Evolutionary conservation across 1,140 invertebrate species (phyloP).

Genomic region (Drosophila gunungcola): DNA sequence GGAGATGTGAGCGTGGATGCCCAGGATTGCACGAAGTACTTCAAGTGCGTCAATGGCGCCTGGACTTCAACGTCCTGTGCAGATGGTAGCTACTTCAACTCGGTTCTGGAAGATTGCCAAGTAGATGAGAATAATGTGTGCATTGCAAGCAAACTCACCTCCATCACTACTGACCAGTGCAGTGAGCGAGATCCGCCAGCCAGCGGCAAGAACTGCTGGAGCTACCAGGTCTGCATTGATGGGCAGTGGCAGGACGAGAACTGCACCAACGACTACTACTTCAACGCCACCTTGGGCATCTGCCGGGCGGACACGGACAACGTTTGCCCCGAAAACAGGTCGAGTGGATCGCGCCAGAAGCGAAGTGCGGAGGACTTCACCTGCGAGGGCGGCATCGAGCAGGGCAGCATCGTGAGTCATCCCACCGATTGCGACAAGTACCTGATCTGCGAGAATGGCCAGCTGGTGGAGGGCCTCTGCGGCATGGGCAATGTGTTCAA

Average conservation of each 20-base stretch:
- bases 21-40: conserved; percentile 53
- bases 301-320: conserved; percentile 36
- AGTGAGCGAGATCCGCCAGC: conserved; percentile 15
- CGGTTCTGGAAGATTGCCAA: not conserved
- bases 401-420: conserved; percentile 49
- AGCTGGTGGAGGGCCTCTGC: conserved; percentile 54
- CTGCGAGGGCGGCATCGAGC: conserved; percentile 46
- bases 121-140: conserved; percentile 30
- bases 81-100: conserved; percentile 29
- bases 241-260: conserved; percentile 47
- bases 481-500: conserved; percentile 66
- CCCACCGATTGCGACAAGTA: conserved; percentile 71
- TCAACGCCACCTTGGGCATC: conserved; percentile 28
- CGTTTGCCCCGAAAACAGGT: conserved; percentile 50
- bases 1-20: not conserved
- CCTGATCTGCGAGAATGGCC: conserved; percentile 55
- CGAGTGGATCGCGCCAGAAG: conserved; percentile 17
- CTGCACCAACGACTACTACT: conserved; percentile 42
- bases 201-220: conserved; percentile 41
- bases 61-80: conserved; percentile 39
- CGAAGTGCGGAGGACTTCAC: conserved; percentile 42
- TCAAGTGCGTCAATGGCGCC: conserved; percentile 32
- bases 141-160: not conserved
- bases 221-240: conserved; percentile 46
- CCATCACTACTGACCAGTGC: conserved; percentile 6